Evolutionary conservation across 2,113 vertebrate species (phyloP).

Genomic region (Perca flavescens): DNA sequence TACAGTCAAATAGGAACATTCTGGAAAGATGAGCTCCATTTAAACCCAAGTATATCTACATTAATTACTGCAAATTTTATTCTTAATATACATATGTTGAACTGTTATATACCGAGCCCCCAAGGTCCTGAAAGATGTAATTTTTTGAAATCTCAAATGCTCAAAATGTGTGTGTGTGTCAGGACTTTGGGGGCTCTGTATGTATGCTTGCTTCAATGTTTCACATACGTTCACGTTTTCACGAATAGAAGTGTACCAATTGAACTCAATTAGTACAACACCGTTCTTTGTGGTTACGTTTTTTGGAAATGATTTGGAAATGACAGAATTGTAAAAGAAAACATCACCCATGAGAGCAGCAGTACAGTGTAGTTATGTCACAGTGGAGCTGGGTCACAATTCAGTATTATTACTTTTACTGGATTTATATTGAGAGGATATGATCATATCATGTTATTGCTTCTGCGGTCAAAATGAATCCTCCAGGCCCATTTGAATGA

Average conservation of each 20-base stretch:
- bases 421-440: not conserved
- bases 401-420: not conserved
- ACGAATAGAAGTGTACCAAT: not conserved
- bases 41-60: not conserved
- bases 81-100: not conserved
- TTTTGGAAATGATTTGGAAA: not conserved
- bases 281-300: not conserved
- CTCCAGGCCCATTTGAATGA: not conserved
- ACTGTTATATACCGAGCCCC: not conserved
- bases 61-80: too few species aligned
- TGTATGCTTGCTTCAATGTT: not conserved
- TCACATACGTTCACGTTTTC: not conserved
- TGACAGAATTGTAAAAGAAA: conserved; percentile 2
- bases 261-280: not conserved
- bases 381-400: not conserved
- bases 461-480: not conserved
- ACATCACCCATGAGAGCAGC: not conserved
- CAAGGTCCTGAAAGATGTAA: not conserved
- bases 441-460: not conserved
- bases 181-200: not conserved
- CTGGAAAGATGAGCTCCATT: not conserved
- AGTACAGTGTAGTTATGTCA: not conserved
- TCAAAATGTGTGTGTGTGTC: not conserved
- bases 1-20: not conserved
- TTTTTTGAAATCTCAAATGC: not conserved